Evolutionary conservation across 2,888 invertebrate species (phyloP).

Genomic region (Pemphredon lugubris): DNA sequence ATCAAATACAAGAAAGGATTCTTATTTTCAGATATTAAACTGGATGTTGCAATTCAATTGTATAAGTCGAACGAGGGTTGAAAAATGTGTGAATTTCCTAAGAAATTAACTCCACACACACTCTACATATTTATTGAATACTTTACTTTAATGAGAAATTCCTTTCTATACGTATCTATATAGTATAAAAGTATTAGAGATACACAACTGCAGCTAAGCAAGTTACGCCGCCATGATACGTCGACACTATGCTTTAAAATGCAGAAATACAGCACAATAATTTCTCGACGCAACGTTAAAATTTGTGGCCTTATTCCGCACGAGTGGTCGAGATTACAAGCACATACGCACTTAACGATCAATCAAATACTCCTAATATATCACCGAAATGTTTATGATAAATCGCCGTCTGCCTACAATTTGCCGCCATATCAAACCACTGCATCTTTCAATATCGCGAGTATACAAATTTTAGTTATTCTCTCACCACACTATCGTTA

Average conservation of each 20-base stretch:
- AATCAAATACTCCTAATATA: neutral
- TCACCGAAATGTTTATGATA: conserved; percentile 18
- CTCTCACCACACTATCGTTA: conserved; percentile 21
- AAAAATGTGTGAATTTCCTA: conserved; percentile 4
- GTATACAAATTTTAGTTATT: conserved; percentile 21
- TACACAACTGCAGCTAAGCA: conserved; percentile 60
- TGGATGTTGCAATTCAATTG: conserved; percentile 27
- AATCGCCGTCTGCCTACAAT: conserved; percentile 61
- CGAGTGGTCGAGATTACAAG: neutral
- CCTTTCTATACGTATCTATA: conserved; percentile 46
- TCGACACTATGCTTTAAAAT: conserved; percentile 65
- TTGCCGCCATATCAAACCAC: conserved; percentile 70
- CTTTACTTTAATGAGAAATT: conserved; percentile 47
- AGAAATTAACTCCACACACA: conserved; percentile 22
- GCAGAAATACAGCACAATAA: conserved; percentile 39
- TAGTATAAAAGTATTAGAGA: conserved; percentile 48
- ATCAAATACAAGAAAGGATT: conserved; percentile 19
- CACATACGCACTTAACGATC: neutral
- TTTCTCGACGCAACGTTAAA: conserved; percentile 16
- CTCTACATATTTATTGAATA: conserved; percentile 30
- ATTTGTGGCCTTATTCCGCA: neutral
- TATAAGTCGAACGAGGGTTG: conserved; percentile 26
- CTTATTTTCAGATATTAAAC: conserved; percentile 29
- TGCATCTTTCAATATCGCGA: conserved; percentile 35
- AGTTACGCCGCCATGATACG: conserved; percentile 73